phyloP scores from a whole-genome alignment of 2,797 vertebrate genomes.

The Pipistrellus nathusii region DNA sequence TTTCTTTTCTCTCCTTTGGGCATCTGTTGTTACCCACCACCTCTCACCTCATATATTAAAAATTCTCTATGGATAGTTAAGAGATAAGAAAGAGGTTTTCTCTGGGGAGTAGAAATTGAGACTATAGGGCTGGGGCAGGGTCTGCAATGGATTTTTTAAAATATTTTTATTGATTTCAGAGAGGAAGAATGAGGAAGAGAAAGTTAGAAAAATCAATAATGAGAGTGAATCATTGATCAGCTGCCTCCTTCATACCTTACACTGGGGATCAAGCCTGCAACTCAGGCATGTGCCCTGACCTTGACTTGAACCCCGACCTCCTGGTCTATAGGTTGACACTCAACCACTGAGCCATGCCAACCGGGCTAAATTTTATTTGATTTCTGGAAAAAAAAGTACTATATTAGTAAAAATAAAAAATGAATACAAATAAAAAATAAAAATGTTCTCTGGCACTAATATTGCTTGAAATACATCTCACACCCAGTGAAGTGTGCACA shows the following conservation, averaged over 20 bases:
- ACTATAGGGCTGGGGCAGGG: not conserved
- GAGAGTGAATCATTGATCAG: no score
- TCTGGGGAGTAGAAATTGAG: slow-evolving; percentile 12
- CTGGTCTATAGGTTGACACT: no score
- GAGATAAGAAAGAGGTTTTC: not conserved
- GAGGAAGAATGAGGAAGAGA: no score
- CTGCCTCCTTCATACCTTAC: no score
- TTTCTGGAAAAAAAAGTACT: not conserved
- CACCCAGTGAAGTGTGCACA: slow-evolving; percentile 64
- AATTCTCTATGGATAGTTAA: slow-evolving; percentile 20
- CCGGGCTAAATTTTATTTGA: not conserved
- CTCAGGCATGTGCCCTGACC: no score
- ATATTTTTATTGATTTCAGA: not conserved
- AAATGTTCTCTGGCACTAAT: not conserved
- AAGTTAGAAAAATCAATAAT: no score
- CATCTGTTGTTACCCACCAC: not conserved
- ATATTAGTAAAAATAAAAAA: slow-evolving; percentile 49
- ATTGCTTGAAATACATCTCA: slow-evolving; percentile 61
- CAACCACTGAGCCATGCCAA: no score
- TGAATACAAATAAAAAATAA: not conserved
- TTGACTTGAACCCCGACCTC: no score
- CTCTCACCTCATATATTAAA: slow-evolving; percentile 40
- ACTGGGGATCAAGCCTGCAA: no score
- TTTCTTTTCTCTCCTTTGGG: not conserved
- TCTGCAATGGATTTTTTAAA: not conserved